phyloP scores from a whole-genome alignment of 1,140 invertebrate genomes.

The Drosophila truncata region DNA sequence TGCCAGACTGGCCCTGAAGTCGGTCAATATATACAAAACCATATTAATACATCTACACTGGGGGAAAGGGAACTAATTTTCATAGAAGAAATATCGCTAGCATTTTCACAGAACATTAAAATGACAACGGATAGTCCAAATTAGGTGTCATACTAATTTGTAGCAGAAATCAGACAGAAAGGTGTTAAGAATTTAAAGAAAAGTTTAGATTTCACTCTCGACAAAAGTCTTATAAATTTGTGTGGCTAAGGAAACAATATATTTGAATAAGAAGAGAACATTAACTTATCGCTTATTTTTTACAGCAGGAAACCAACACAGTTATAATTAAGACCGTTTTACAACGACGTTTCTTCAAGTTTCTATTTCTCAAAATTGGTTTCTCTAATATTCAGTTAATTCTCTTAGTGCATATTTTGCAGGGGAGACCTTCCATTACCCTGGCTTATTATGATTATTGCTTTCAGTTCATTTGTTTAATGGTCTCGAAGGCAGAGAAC shows the following conservation, averaged over 20 bases:
- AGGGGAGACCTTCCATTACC: conserved; percentile 5
- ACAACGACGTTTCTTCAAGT: neutral
- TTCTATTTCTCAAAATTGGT: neutral
- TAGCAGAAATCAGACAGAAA: too few species aligned
- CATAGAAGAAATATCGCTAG: too few species aligned
- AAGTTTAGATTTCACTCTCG: too few species aligned
- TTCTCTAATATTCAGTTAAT: neutral
- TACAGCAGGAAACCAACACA: neutral
- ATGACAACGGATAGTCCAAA: neutral
- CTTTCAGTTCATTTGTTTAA: conserved; percentile 78
- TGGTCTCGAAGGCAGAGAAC: conserved; percentile 36
- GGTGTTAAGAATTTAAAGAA: neutral
- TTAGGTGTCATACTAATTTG: neutral
- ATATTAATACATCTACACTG: conserved; percentile 27
- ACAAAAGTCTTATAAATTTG: too few species aligned
- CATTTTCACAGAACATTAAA: neutral
- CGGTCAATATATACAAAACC: conserved; percentile 50
- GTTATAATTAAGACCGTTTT: neutral
- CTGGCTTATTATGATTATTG: conserved; percentile 73
- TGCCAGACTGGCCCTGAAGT: conserved; percentile 68
- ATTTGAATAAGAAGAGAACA: too few species aligned
- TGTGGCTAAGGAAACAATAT: too few species aligned
- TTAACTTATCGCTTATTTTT: too few species aligned
- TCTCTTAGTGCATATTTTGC: conserved; percentile 25
- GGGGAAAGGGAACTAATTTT: neutral